Evolutionary conservation across 2,888 invertebrate genomes (phyloP), one percentile per base, ranked within the genome.

Genomic region (Cartodere bifasciata): DNA sequence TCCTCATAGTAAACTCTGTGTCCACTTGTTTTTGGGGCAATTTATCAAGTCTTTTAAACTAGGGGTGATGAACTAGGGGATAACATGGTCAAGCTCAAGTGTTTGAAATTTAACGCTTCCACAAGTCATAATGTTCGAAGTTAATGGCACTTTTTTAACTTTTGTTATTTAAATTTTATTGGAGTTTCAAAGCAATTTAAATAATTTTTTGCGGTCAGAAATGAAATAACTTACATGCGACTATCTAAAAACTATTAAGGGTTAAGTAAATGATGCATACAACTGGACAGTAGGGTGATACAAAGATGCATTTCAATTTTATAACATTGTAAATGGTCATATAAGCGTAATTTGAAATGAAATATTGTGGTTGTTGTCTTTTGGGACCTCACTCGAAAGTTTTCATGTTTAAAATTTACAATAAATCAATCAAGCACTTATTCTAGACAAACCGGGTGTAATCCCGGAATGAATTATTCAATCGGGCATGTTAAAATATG

Each of bases 221-320:
- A 31, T 21, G 26, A 30, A 25, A 35, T 28, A 16, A 29, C 30
- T 33, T 27, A 31, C 13, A 31, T 25, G 9, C 20, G 42, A 41
- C 44, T 44, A 53, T 50, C 48, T 46, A 44, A 39, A 41, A 40
- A 40, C 48, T 43, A 52, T 52, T 51, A 48, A 43, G 43, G 45
- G 47, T 43, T 45, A 49, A 53, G 53, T 55, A 57, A 57, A 57
- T 57, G 57, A 57, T 52, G 53, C 57, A 53, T 43, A 47, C 49
- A 39, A 43, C 41, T 42, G 43, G 46, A 47, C 48, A 45, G 44
- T 54, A 55, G 55, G 55, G 54, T 56, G 54, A 50, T 48, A 43
- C 38, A 41, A 40, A 50, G 46, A 38, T 45, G 37, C 51, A 56
- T 56, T 56, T 55, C 53, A 54, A 55, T 56, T 54, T 53, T 53